Evolutionary conservation across 2,888 invertebrate species (phyloP).

Genomic region (Ichneumon xanthorius): DNA sequence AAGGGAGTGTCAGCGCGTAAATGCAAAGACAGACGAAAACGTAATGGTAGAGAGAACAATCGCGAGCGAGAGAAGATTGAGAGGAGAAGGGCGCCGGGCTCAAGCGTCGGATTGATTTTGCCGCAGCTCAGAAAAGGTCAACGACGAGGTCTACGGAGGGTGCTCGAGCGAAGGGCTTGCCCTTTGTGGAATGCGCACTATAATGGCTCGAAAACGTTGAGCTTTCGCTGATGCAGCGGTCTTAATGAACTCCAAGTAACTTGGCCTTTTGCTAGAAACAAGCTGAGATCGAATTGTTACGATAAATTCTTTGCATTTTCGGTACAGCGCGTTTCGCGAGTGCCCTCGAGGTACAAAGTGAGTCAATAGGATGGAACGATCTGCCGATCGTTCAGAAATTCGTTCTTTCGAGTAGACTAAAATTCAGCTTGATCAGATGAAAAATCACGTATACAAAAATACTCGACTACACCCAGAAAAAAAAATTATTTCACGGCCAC

Average conservation of each 20-base stretch:
- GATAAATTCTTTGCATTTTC: not conserved
- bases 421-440: too few relatives aligned
- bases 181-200: constrained; percentile 4
- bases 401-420: too few relatives aligned
- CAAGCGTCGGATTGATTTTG: constrained; percentile 31
- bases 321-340: not conserved
- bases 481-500: too few relatives aligned
- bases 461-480: too few relatives aligned
- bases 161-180: constrained; percentile 30
- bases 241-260: constrained; percentile 29
- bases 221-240: constrained; percentile 26
- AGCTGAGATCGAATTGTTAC: not conserved
- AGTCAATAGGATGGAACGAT: not conserved
- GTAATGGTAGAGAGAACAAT: constrained; percentile 38
- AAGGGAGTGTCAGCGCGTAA: constrained; percentile 8
- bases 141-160: constrained; percentile 46
- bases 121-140: constrained; percentile 49
- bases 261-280: constrained; percentile 10
- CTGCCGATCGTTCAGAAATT: not conserved
- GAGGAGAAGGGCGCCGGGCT: not conserved
- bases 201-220: not conserved
- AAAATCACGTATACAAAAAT: too few relatives aligned
- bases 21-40: constrained; percentile 22
- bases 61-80: constrained; percentile 23
- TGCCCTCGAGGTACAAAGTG: not conserved